These are phyloP conservation scores for Teleiodes luculella DNA, from an alignment of 2,888 invertebrate species.

Conservation along the genomic window DNA sequence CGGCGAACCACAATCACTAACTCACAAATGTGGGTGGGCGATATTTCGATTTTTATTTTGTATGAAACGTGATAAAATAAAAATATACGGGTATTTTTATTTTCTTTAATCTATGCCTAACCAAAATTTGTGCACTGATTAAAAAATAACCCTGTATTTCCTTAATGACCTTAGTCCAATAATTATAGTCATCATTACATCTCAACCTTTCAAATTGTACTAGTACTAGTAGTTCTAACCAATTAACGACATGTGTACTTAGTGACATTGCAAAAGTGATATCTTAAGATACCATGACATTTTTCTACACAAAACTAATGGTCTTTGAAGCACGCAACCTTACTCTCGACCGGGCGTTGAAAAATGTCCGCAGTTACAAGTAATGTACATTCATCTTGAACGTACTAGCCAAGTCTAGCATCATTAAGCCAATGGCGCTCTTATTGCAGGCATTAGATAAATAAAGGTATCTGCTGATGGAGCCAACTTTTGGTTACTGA, in stretches of 20 bases:
- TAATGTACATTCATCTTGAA: constrained; percentile 5
- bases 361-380: constrained; percentile 7
- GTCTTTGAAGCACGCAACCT: constrained; percentile 6
- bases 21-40: too few species aligned
- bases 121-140: too few species aligned
- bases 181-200: too few species aligned
- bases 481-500: not conserved
- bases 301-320: not conserved
- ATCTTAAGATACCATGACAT: not conserved
- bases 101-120: too few species aligned
- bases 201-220: too few species aligned
- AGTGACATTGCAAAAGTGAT: not conserved
- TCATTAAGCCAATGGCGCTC: constrained; percentile 6
- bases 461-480: constrained; percentile 2
- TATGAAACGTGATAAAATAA: too few species aligned
- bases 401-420: not conserved
- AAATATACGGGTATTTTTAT: too few species aligned
- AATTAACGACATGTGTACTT: not conserved
- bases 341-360: not conserved
- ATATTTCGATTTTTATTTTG: too few species aligned
- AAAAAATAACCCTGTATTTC: too few species aligned
- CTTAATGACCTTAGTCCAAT: too few species aligned
- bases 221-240: too few species aligned
- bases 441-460: constrained; percentile 9
- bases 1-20: too few species aligned